phyloP scores from a whole-genome alignment of 2,113 vertebrate genomes.

The Alectura lathami region DNA sequence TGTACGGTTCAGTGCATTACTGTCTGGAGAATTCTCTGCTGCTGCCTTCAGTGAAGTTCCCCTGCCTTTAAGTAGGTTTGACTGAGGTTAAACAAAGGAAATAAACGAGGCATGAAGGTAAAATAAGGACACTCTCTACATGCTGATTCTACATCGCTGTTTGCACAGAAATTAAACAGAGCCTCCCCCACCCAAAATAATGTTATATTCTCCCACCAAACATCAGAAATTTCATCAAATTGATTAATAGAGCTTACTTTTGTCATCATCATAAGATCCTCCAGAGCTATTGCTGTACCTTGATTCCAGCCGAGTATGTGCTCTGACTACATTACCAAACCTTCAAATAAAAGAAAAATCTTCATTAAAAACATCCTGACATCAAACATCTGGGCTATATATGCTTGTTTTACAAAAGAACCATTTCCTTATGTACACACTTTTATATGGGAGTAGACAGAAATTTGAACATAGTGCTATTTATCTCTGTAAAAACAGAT shows the following conservation, averaged over 20 bases:
- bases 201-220: not conserved
- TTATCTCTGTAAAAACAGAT: not conserved
- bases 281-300: constrained; percentile 98
- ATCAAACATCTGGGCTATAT: not conserved
- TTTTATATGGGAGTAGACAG: not conserved
- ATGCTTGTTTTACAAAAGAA: not conserved
- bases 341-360: constrained; percentile 67
- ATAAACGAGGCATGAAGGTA: not conserved
- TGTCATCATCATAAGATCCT: constrained; percentile 97
- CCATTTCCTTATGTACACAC: not conserved
- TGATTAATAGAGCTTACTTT: constrained; percentile 82
- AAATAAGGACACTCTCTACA: not conserved
- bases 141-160: not conserved
- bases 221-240: not conserved
- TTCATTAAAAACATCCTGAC: not conserved
- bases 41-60: not conserved
- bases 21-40: not conserved
- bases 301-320: constrained; percentile 96
- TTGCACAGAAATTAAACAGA: not conserved
- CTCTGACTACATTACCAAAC: constrained; percentile 87
- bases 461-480: not conserved
- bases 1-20: not conserved
- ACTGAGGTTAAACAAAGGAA: not conserved
- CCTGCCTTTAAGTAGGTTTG: not conserved
- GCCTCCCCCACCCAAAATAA: not conserved